Base-by-base conservation (phyloP, 2,797 vertebrate species). In the Eulemur mongoz region DNA sequence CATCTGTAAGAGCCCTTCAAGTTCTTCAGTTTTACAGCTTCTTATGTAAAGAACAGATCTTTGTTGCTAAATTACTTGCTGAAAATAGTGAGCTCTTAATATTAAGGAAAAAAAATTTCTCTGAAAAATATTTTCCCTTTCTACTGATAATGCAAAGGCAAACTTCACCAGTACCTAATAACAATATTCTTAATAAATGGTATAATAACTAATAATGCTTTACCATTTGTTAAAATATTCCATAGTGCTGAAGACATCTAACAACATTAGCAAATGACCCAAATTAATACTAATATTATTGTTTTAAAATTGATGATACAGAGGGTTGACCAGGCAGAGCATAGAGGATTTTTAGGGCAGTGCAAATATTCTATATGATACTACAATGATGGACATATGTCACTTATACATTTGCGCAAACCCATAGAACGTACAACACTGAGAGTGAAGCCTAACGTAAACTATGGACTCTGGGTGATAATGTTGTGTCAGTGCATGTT, bases 121-220 rank as follows among this genome's bases (percentile, higher is more conserved):
- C 75, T 89, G 65, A 87, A 82, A 97, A 94, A 23, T 48, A 91
- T 45, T 95, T 96, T 87, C 35, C 57, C 38, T 97, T 94, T 91
- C 57, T 43, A 85, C 12, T 59, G 48, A 83, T n/a, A 95, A 70
- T 73, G 27, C 32, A 76, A 94, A 97, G 9, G 54, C 78, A 89
- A 89, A 91, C 59, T 48, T 18, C 0, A 48, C 11, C 5, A 38
- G 50, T 40, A 78, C 73, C 72, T 61, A 76, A 38, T 7, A 72
- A 65, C 7, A 45, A 94, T 75, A 48, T 59, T 72, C 38, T 57
- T 92, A 80, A 61, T 38, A 92, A 95, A 27, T 35, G 27, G 1
- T 38, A 59, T 61, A 96, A 67, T 87, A 86, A 81, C 38, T 69
- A 96, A 80, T 72, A 89, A 67, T 67, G 17, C 70, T 81, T 88